Base-by-base conservation (phyloP, 2,797 vertebrate genomes). In the Xyrichtys novacula region DNA sequence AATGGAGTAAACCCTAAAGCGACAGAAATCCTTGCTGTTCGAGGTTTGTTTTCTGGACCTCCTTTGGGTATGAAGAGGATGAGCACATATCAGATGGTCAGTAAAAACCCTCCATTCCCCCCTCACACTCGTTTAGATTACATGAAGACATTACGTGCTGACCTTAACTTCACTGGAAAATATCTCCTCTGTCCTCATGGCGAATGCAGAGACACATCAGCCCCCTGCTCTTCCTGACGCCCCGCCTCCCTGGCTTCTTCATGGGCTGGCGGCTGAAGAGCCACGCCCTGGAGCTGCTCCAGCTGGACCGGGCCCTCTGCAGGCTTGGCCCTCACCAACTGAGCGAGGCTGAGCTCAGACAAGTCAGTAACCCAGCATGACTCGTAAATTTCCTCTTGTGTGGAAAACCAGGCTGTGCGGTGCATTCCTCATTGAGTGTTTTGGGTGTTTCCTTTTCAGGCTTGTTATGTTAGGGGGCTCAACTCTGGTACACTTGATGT, bases 381-480 rank as follows among this genome's bases (percentile, higher is more conserved):
- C 26, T 50, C 38, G 15, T 5, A 22, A 34, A 34, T 20, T 36
- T 40, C 17, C 22, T 46, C 19, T 12, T 34, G 10, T 11, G 32
- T 34, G 32, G 32, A 10, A 42, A 42, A 42, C 8, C 17, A 19
- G 19, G 42, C 8, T 43, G 19, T 46, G 23, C 4, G 10, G 19
- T 14, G 16, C 4, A 17, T 43, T 56, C 4, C 17, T 55, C 5
- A 0, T 3, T 40, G 2, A 57, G 16, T 1, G 7, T 14, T 34
- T 1, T 8, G 6, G 11, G 60, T 50, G 48, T 69, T 20, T 20
- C 68, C 25, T 58, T 44, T 60, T 31, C 83, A 99, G 97, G 97
- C 97, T n/a, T 99, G 98, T 85, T 98, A 94, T 31, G 42, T 95
- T 11, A 94, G 98, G 10, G 98, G 98, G 1, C 87, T 98, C 8